A percentile compares a stretch with the other conserved stretches of the same genome.
Evolutionary conservation across 1,140 invertebrate genomes (phyloP).

Genomic region (Pachyrhynchus sulphureomaculatus): DNA sequence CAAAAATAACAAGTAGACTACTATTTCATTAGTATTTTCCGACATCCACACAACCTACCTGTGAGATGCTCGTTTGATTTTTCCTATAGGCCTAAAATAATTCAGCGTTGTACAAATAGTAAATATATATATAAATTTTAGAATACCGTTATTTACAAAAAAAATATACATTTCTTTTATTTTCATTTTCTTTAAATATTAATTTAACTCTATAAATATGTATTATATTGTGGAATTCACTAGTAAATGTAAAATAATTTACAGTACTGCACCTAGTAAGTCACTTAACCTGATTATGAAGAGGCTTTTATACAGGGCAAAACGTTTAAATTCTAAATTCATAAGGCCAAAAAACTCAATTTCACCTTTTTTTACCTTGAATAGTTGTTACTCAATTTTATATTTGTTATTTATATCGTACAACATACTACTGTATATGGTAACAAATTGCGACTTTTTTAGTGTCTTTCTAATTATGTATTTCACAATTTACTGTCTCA

Average conservation of each 20-base stretch:
- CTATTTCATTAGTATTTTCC: constrained; percentile 34
- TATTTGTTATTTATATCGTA: too few species aligned
- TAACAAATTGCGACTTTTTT: too few species aligned
- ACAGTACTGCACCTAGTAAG: constrained; percentile 45
- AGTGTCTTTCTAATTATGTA: too few species aligned
- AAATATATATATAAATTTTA: constrained; percentile 39
- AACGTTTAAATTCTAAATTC: constrained; percentile 18
- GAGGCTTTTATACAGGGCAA: constrained; percentile 13
- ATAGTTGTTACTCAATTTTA: too few species aligned
- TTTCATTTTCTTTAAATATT: constrained; percentile 34
- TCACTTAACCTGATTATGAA: constrained; percentile 22
- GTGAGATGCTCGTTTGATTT: constrained; percentile 47
- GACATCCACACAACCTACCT: constrained; percentile 39
- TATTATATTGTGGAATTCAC: constrained; percentile 29
- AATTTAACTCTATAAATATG: constrained; percentile 3
- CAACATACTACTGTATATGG: too few species aligned
- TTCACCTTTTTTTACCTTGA: too few species aligned
- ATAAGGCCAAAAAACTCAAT: background rate
- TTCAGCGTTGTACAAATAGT: constrained; percentile 51
- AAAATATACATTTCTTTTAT: constrained; percentile 44
- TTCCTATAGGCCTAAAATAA: constrained; percentile 47
- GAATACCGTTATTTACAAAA: constrained; percentile 50
- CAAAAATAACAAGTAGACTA: constrained; percentile 50
- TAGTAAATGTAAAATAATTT: constrained; percentile 43
- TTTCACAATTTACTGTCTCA: too few species aligned